These are phyloP conservation scores for Pseudolaguvia tuberculata DNA, from an alignment of 2,113 vertebrate genomes.

Conservation along the genomic window DNA sequence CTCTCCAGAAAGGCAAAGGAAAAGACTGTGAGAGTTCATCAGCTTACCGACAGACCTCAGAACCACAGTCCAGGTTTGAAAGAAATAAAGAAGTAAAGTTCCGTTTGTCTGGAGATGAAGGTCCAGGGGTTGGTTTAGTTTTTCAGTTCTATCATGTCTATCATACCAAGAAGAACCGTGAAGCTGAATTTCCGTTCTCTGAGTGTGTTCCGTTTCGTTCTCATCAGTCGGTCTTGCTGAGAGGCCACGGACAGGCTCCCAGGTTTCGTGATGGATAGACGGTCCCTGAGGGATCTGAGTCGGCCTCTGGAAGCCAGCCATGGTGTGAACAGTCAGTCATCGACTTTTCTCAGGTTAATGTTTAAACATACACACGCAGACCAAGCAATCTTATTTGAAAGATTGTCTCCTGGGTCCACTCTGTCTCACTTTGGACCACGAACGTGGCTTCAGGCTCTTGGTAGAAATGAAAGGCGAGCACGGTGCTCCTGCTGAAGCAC, in stretches of 20 bases:
- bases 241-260: conserved; percentile 32
- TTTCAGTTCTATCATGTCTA: neutral
- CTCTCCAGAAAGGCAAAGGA: neutral
- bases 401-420: conserved; percentile 58
- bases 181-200: neutral
- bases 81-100: neutral
- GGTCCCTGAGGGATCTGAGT: conserved; percentile 48
- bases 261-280: conserved; percentile 51
- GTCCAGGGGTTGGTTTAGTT: neutral
- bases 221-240: conserved; percentile 42
- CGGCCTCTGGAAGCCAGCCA: conserved; percentile 53
- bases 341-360: conserved; percentile 29
- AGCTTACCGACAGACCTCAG: neutral
- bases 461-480: conserved; percentile 40
- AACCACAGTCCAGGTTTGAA: neutral
- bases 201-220: conserved; percentile 31
- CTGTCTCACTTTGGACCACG: conserved; percentile 64
- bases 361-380: conserved; percentile 32
- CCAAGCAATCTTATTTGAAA: conserved; percentile 44
- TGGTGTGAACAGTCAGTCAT: conserved; percentile 40
- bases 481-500: conserved; percentile 42
- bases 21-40: neutral
- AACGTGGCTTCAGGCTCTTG: conserved; percentile 53
- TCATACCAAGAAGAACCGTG: neutral
- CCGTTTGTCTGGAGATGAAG: neutral